Evolutionary conservation across 2,888 invertebrate genomes (phyloP), one percentile per base, ranked within the genome.

Genomic region (Callyntrura sp.): DNA sequence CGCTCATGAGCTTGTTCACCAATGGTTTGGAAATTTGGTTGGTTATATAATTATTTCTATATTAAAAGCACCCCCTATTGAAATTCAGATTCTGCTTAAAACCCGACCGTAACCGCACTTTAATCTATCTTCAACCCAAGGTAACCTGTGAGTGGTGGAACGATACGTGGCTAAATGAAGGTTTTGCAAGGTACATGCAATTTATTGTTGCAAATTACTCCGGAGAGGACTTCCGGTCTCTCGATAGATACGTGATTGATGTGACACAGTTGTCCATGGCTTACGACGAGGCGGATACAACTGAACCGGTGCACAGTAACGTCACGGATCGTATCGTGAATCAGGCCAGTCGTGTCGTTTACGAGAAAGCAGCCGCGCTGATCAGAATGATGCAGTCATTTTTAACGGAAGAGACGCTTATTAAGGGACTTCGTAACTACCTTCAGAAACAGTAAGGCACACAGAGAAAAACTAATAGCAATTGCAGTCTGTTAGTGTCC

Each of bases 341-440:
- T 28, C 85, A 85, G 60, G 60, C 89, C 8, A 48, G 65, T 62
- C 25, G 85, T n/a, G 73, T 91, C 11, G 70, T 81, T 48, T 90
- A 90, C 20, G 85, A 85, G 12, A 90, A 86, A 11, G 90, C 51
- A 9, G 86, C 62, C 0, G 35, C 76, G 6, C 17, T 90, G 1
- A 81, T 90, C 5, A 45, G 90, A 51, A 90, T 90, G 90, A 85
- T 90, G 85, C 73, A 85, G 20, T 20, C 82, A 0, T 79, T 90
- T 35, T 28, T 95, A 4, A 95, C 95, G 0, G 94, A 95, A 86
- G 93, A 93, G 0, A 94, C 94, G 0, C 95, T 96, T 92, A 93
- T 94, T 83, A 93, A 93, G 5, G 95, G 95, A 17, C 82, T 93
- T 9, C 89, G 85, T 9, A 79, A 23, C 23, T 93, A 93, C 68